Evolutionary conservation across 1,140 invertebrate species (phyloP).

Genomic region (Rhyacophila brunnea): DNA sequence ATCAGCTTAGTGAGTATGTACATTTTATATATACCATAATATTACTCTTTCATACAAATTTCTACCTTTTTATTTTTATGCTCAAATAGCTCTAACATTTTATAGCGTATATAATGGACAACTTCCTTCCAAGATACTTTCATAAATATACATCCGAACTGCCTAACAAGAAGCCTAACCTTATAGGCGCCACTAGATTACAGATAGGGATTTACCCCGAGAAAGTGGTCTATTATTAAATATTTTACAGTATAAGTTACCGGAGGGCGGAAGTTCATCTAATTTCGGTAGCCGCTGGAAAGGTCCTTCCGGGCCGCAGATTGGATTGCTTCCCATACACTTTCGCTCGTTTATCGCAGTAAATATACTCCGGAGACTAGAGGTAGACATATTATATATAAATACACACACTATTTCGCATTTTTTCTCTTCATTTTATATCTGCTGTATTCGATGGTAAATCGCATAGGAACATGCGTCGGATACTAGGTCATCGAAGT

Average conservation of each 20-base stretch:
- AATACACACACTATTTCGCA: neutral
- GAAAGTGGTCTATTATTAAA: neutral
- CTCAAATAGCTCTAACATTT: neutral
- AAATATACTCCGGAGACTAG: neutral
- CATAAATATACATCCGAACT: neutral
- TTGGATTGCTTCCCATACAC: constrained; percentile 15
- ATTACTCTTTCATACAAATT: neutral
- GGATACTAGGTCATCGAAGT: constrained; percentile 16
- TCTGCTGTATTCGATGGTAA: constrained; percentile 8
- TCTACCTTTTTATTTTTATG: neutral
- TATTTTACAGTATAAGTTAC: constrained; percentile 14
- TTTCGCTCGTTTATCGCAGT: constrained; percentile 2
- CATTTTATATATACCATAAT: too few species aligned
- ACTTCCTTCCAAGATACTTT: neutral
- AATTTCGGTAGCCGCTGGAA: neutral
- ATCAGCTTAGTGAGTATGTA: too few species aligned
- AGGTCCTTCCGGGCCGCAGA: constrained; percentile 1
- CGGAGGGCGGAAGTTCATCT: neutral
- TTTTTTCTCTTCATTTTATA: neutral
- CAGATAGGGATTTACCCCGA: too few species aligned
- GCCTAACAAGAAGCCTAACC: too few species aligned
- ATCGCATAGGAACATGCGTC: constrained; percentile 22
- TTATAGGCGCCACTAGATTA: too few species aligned
- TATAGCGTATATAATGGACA: neutral
- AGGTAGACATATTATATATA: too few species aligned